Base-by-base conservation (phyloP, 30 jellyfish, hydroid and myxozoan species). In the Chironex yamaguchii region DNA sequence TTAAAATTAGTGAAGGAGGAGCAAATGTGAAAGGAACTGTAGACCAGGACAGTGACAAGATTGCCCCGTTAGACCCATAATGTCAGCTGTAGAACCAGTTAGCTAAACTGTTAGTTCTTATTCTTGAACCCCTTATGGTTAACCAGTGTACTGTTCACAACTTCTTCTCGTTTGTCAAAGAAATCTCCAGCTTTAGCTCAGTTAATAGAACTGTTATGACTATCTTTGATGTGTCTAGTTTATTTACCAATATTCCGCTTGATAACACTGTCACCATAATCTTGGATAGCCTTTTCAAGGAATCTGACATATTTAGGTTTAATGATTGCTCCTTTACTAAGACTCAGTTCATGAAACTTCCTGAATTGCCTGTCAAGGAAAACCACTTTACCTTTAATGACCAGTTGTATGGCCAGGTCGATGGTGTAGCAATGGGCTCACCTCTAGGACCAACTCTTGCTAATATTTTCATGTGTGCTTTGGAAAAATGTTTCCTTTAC, bases 351-450 rank as follows among this genome's bases (percentile, higher is more conserved):
- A 62, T 27, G 17, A 80, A 80, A 42, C 81, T 64, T 11, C 77
- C 33, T 2, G 6, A 20, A 3, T 49, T 70, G 13, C 88, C 79
- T 21, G 81, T 34, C 26, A 80, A 64, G 25, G 32, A 66, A 4
- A 24, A 63, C 28, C 87, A 80, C 50, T 65, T 80, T 30, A 49
- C 33, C 25, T 80, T 80, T 34, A 34, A 80, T 36, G 81, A 88
- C 4, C 2, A 52, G 14, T 71, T 29, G 35, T 69, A 50, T 49
- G 36, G 52, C 22, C 91, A 82, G 84, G 20, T 82, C 34, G 92
- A 67, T 51, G 89, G 92, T 3, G 90, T 82, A 17, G 92, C 85
- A 51, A 80, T 64, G 91, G 91, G 89, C 34, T 81, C 92, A 4
- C 88, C 88, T 21, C 80, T 81, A 28, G 92, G 92, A 62, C 92